Base-by-base conservation (phyloP, 2,888 invertebrate species). In the Mesoligia furuncula region DNA sequence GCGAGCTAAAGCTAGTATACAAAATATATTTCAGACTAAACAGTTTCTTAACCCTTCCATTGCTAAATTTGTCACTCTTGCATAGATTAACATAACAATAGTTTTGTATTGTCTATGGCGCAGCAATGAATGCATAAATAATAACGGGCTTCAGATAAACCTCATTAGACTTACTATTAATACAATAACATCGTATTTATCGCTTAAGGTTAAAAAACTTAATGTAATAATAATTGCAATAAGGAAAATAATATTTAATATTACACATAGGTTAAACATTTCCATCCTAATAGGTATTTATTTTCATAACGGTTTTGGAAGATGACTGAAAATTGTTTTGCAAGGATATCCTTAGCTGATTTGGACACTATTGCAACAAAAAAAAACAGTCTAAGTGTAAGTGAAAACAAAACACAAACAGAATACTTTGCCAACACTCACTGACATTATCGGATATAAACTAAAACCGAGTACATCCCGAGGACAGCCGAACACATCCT, bases 21-120 rank as follows among this genome's bases (percentile, higher is more conserved):
- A 68, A n/a, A n/a, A 15, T 24, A 51, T 7, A 51, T 69, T 57
- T 45, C 20, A 64, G 6, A 17, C 24, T 20, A 74, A 27, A 17
- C 31, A 72, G 54, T 75, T 65, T 54, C 31, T 48, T 24, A 74
- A 73, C 42, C 48, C 39, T 42, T 27, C 9, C 39, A 62, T 77
- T 48, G n/a, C 67, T 45, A 69, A 69, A 79, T 79, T 77, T 13
- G 48, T 78, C 62, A 80, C 67, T 75, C 48, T 76, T 70, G 72
- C 85, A 80, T 75, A 86, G 54, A 85, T 83, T 75, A 85, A 54
- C 62, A 76, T 68, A 77, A 78, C 69, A 77, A 82, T 79, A 66
- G 54, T 66, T 85, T 70, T 73, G 65, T 65, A 42, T 69, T 73
- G 75, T 81, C 57, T 73, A 57, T 67, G 64, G 64, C 4, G 17